Evolutionary conservation across 2,888 invertebrate genomes (phyloP), one percentile per base, ranked within the genome.

Genomic region (Rhagophthalmus giganteus): DNA sequence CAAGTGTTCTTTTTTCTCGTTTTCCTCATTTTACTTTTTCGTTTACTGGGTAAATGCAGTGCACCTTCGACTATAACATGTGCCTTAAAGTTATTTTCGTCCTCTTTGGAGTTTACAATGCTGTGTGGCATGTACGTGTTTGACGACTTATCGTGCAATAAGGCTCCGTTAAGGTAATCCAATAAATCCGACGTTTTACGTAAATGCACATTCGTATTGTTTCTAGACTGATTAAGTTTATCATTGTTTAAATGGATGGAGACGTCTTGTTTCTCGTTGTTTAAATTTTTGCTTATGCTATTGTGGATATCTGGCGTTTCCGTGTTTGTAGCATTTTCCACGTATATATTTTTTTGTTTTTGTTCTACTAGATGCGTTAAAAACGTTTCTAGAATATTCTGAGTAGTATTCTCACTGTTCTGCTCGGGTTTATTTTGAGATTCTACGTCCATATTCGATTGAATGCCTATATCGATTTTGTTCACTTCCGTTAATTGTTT

Each of bases 1-100:
- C 55, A 46, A 44, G 66, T 66, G 16, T 56, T 59, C 64, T 64
- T 71, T 62, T 51, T 61, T 60, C 70, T 65, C 31, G 65, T 62
- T 39, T 68, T 68, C 56, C 68, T 71, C 26, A 69, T 65, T 58
- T 71, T 68, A 47, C 68, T 64, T 53, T 68, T 72, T 56, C 68
- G 66, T 59, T 71, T 53, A 64, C 72, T 71, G 1, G 80, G 81
- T 53, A 84, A 70, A 66, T 82, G 79, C 31, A 80, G 70, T 1
- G 84, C 84, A 55, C 76, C 75, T 41, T 80, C 79, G 37, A 84
- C 78, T 42, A 78, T 75, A 25, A 85, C 66, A 2, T 74, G 70
- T 20, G 79, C 79, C 64, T 76, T 77, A 55, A 80, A 79, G 26
- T 51, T 58, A 25, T 56, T 32, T 5, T 27, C 28, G 20, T 52